These are phyloP conservation scores for human DNA, from an alignment of 2,113 vertebrate genomes.

Conservation along the genomic window GRCh38 chr5:71668501-71669000, in stretches of 20 bases:
- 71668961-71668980: neutral
- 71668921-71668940: neutral
- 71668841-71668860: neutral
- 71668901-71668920: neutral
- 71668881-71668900: neutral
- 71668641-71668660: no score
- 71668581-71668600: no score
- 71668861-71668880: neutral
- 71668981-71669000: neutral
- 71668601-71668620: no score
- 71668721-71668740: neutral
- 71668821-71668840: neutral
- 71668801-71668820: neutral
- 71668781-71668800: neutral
- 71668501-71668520: no score
- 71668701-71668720: neutral
- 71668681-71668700: no score
- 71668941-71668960: neutral
- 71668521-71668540: no score
- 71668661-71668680: no score
- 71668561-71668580: no score
- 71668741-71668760: neutral
- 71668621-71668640: no score
- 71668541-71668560: no score
- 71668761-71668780: neutral